Evolutionary conservation across 1,140 invertebrate genomes (phyloP), one percentile per base, ranked within the genome.

Genomic region (Hesperophylax magnus): DNA sequence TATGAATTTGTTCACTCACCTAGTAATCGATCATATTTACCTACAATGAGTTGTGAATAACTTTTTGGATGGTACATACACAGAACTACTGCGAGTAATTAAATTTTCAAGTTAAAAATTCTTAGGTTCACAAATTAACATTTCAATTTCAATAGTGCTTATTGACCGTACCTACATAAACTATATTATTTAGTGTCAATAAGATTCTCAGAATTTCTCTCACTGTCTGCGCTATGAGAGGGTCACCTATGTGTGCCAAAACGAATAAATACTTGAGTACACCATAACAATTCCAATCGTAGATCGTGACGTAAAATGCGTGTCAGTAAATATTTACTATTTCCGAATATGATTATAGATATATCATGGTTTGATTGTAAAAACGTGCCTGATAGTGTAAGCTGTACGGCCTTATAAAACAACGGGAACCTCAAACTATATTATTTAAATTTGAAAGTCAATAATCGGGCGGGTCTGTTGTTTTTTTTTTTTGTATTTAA

Each of bases 321-420:
- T 75, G 71, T 75, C n/a, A 22, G 71, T 75, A 75, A 75, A 75
- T 75, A 75, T 75, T 75, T 18, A 75, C 71, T 75, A 75, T 75
- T 75, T 75, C 71, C 52, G 71, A 56, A 75, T 58, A 75, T 75
- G 71, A 75, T 75, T 75, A 75, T 75, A 75, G 52, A 75, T 75
- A 75, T 75, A 58, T 75, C 71, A 39, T 71, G 24, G 9, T 27
- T 15, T 75, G 71, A 75, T 75, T 75, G 71, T 75, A 11, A 27
- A 58, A 75, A 75, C 71, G 71, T 75, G 71, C 71, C 71, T 56
- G 15, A 6, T 31, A n/a, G 20, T 54, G 47, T 74, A 14, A 52
- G 22, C 56, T 27, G 27, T 58, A 24, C 27, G 53, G 9, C 71
- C 27, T 75, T 75, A 18, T 58, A n/a, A 56, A 56, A 15, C 56